These are phyloP conservation scores for Pelobates fuscus DNA, from an alignment of 2,113 vertebrate species.

Conservation along the genomic window DNA sequence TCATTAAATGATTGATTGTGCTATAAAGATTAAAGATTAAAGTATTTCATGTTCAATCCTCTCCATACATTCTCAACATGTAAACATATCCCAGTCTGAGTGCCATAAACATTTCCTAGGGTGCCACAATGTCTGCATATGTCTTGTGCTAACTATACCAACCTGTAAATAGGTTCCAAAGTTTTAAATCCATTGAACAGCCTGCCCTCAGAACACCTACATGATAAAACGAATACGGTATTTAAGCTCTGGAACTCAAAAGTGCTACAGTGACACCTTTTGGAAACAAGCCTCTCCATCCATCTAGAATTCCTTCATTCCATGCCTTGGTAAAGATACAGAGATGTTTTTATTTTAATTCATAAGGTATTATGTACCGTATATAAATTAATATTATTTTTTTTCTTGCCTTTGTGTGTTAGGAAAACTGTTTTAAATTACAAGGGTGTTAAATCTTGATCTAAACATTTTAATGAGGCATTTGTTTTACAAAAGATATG, in stretches of 20 bases:
- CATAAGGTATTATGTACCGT: not conserved
- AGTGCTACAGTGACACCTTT: conserved; percentile 73
- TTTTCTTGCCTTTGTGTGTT: not conserved
- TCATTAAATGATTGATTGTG: too few species aligned
- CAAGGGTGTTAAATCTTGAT: not conserved
- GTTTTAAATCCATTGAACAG: not conserved
- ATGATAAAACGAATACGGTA: not conserved
- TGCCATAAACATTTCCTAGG: too few species aligned
- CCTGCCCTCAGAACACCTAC: not conserved
- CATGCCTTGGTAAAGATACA: not conserved
- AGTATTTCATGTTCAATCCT: too few species aligned
- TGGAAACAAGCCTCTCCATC: conserved; percentile 63
- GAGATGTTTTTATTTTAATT: not conserved
- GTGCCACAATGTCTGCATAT: not conserved
- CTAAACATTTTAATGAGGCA: not conserved
- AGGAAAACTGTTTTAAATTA: not conserved
- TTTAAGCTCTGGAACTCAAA: too few species aligned
- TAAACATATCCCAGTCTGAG: too few species aligned
- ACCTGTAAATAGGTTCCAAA: not conserved
- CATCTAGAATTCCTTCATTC: conserved; percentile 54
- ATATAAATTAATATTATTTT: not conserved
- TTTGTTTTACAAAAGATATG: not conserved
- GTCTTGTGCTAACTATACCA: not conserved
- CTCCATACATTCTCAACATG: too few species aligned
- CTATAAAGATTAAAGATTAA: too few species aligned